Conservation (phyloP, 2,113 vertebrate species). For the Lonchura striata region DNA sequence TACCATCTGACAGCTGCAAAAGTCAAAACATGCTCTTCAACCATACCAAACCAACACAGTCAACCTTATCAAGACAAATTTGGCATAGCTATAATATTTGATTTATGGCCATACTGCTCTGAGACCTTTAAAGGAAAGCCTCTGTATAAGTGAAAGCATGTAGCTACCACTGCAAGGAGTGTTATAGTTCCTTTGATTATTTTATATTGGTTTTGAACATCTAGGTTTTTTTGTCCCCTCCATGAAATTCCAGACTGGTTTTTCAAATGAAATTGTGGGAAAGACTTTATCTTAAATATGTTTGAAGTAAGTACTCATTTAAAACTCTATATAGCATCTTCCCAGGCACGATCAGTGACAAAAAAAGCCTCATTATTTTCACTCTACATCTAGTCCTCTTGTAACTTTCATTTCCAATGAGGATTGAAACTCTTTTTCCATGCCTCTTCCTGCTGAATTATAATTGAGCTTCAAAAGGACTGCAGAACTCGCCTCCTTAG, state of each 20-base stretch:
- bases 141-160: neutral
- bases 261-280: neutral
- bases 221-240: neutral
- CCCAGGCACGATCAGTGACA: neutral
- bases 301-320: neutral
- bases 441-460: neutral
- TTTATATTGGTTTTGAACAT: neutral
- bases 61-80: neutral
- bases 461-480: neutral
- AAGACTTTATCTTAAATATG: neutral
- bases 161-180: neutral
- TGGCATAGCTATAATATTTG: neutral
- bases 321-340: neutral
- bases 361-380: neutral
- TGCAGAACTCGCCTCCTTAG: neutral
- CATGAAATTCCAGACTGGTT: neutral
- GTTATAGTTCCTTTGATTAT: neutral
- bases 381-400: neutral
- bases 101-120: neutral
- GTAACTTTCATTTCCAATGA: neutral
- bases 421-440: neutral
- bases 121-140: neutral
- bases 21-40: constrained; percentile 6
- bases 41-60: neutral
- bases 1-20: neutral